Base-by-base conservation (phyloP, 2,113 vertebrate species). In the Chitala chitala region DNA sequence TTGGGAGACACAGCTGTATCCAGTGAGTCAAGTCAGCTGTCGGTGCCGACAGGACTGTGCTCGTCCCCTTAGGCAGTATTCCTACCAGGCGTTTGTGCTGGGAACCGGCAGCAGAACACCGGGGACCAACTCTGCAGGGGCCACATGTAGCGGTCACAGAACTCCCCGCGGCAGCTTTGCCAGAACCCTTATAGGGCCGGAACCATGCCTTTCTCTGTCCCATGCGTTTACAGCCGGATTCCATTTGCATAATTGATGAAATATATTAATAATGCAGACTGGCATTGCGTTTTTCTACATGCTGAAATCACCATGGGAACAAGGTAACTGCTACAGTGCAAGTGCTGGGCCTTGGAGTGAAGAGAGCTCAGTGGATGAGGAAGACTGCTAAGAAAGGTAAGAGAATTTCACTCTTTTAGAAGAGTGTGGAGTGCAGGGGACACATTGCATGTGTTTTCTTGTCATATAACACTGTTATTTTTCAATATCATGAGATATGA, bases 171-270 rank as follows among this genome's bases (percentile, higher is more conserved):
- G 87, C 83, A 79, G 61, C 82, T 79, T 89, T 81, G 89, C 88
- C 88, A 88, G 86, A 84, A 86, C 86, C 82, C 82, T 76, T 87
- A 86, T 86, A 80, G 80, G 77, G 78, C 81, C 82, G 78, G 78
- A 75, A 78, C 77, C 75, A 68, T 72, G 73, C 66, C 73, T 74
- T 81, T 76, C 78, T 80, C 79, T 38, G 76, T 74, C 76, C 75
- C 71, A 59, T 73, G 54, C 71, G 33, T 66, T 71, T 79, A 72
- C 79, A 81, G 79, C 73, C 78, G 73, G 75, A 77, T 69, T 26
- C 59, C 78, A 86, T 90, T 90, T 89, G 89, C 89, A 90, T 90
- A 89, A 90, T 90, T 91, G 87, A 91, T 91, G 88, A 91, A 84
- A 88, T 89, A 88, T 90, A 87, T 88, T 90, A 91, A 91, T 90